Conservation (phyloP, 2,113 vertebrate genomes). For the Aegotheles bennettii region DNA sequence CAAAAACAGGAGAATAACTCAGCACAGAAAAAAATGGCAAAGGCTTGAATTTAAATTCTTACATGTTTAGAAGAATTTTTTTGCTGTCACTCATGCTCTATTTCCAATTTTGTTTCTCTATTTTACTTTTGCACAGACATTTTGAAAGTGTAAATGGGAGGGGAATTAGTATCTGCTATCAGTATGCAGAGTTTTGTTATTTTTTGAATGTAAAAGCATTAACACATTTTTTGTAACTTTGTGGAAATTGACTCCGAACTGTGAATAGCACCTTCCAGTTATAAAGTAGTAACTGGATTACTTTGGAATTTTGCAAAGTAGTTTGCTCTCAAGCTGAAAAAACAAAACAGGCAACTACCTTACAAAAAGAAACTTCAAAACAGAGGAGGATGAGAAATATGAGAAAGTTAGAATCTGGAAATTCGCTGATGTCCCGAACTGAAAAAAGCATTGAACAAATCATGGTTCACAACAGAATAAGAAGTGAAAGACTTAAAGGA, state of each 20-base stretch:
- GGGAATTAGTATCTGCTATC: neutral
- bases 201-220: neutral
- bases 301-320: neutral
- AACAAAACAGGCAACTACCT: neutral
- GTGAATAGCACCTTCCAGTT: neutral
- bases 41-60: neutral
- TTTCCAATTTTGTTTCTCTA: neutral
- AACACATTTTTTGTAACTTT: neutral
- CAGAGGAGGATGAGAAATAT: neutral
- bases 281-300: neutral
- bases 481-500: neutral
- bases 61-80: neutral
- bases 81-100: neutral
- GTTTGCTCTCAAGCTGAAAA: neutral
- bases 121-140: neutral
- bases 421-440: neutral
- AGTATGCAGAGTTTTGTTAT: neutral
- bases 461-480: neutral
- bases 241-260: neutral
- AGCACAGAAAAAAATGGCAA: neutral
- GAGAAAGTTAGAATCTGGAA: neutral
- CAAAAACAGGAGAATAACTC: neutral
- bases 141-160: neutral
- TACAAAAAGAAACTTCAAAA: neutral
- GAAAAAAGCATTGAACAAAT: neutral